phyloP scores from a whole-genome alignment of 2,888 invertebrate species.

The Eulithis testata region DNA sequence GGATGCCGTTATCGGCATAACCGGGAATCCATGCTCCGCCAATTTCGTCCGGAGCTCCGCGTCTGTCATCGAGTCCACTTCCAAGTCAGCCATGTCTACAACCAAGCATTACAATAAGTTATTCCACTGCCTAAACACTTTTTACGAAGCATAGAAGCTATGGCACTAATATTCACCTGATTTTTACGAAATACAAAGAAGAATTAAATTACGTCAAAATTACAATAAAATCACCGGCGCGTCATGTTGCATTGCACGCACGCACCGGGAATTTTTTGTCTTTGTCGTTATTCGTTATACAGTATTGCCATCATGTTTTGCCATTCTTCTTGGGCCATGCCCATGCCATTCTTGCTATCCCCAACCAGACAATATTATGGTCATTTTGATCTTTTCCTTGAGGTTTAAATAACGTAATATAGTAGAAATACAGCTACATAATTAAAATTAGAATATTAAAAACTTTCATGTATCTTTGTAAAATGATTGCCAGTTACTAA shows the following conservation, averaged over 20 bases:
- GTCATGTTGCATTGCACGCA: slow-evolving; percentile 81
- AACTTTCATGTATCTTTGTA: too few species aligned
- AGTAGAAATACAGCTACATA: too few species aligned
- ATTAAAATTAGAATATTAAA: too few species aligned
- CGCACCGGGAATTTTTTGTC: slow-evolving; percentile 69
- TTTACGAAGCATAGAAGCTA: slow-evolving; percentile 14
- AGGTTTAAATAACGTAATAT: too few species aligned
- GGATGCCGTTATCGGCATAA: slow-evolving; percentile 92
- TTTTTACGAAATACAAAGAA: slow-evolving; percentile 63
- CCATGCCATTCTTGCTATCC: neutral
- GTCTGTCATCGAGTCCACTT: slow-evolving; percentile 88
- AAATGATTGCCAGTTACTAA: too few species aligned
- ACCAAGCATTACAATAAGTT: slow-evolving; percentile 54
- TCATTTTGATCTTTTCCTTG: too few species aligned
- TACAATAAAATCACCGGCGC: slow-evolving; percentile 81
- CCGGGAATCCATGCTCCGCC: slow-evolving; percentile 90
- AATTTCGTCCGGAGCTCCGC: slow-evolving; percentile 89
- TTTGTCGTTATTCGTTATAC: slow-evolving; percentile 54
- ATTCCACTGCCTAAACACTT: slow-evolving; percentile 51
- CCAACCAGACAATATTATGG: too few species aligned
- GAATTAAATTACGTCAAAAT: slow-evolving; percentile 82
- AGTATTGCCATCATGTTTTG: slow-evolving; percentile 56
- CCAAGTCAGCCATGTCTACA: slow-evolving; percentile 89
- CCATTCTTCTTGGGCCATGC: neutral
- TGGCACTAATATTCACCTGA: slow-evolving; percentile 61